Conservation (phyloP, 2,888 invertebrate species). For the Drosophila anomalata region DNA sequence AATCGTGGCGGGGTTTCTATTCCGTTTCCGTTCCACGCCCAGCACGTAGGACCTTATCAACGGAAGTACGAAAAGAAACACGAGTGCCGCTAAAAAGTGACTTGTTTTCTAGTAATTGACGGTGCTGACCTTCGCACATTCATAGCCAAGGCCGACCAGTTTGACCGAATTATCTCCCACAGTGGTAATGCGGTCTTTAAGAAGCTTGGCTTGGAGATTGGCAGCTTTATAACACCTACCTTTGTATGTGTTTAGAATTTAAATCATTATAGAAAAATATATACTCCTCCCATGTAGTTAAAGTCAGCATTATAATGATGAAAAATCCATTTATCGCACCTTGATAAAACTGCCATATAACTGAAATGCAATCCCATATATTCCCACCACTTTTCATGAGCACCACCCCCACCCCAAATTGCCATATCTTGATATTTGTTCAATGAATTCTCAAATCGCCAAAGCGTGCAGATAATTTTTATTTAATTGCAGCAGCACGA, state of each 20-base stretch:
- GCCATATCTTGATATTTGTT: slow-evolving; percentile 64
- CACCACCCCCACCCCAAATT: background rate
- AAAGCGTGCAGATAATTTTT: slow-evolving; percentile 77
- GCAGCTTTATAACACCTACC: too few relatives aligned
- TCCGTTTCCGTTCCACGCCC: slow-evolving; percentile 19
- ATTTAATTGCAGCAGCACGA: slow-evolving; percentile 63
- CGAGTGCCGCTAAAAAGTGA: background rate
- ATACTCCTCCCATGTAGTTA: background rate
- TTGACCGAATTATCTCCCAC: slow-evolving; percentile 11
- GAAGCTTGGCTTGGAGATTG: background rate
- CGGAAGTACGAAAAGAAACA: slow-evolving; percentile 24
- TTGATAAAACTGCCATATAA: slow-evolving; percentile 39
- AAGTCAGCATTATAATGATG: slow-evolving; percentile 25
- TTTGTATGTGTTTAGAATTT: background rate
- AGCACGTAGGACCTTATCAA: slow-evolving; percentile 35
- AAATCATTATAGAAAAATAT: slow-evolving; percentile 1
- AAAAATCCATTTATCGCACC: slow-evolving; percentile 57
- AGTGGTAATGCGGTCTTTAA: slow-evolving; percentile 4
- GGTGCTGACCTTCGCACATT: slow-evolving; percentile 31
- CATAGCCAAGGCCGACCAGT: slow-evolving; percentile 24
- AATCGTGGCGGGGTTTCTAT: slow-evolving; percentile 17
- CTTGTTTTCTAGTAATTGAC: slow-evolving; percentile 1
- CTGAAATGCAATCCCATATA: slow-evolving; percentile 25
- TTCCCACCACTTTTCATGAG: slow-evolving; percentile 8
- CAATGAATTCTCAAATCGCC: slow-evolving; percentile 72